Conservation (phyloP, 2,888 invertebrate genomes). For the Pollenia amentaria region DNA sequence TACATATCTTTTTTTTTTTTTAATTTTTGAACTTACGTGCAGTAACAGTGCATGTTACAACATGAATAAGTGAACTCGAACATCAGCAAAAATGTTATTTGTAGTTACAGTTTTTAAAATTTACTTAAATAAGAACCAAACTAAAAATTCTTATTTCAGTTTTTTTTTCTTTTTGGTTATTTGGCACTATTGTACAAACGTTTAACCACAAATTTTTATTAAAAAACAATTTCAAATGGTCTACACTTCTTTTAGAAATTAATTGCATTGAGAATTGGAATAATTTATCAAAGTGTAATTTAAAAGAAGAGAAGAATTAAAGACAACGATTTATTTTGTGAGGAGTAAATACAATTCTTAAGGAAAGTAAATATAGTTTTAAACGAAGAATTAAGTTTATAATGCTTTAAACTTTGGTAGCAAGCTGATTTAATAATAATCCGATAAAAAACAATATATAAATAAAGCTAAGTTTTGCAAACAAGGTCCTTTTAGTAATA, state of each 20-base stretch:
- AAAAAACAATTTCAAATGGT: conserved; percentile 15
- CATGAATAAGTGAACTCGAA: conserved; percentile 59
- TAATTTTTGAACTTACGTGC: conserved; percentile 3
- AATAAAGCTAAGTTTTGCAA: too few relatives aligned
- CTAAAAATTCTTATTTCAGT: not conserved
- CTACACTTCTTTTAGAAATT: not conserved
- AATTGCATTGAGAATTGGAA: conserved; percentile 1
- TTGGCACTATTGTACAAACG: not conserved
- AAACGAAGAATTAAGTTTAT: too few relatives aligned
- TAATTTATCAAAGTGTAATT: not conserved
- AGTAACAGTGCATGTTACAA: conserved; percentile 46
- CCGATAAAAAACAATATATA: too few relatives aligned
- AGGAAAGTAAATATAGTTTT: too few relatives aligned
- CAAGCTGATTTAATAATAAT: too few relatives aligned
- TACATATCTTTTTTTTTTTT: not conserved
- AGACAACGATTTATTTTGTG: not conserved
- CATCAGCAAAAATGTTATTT: conserved; percentile 51
- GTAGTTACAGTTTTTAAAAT: conserved; percentile 16
- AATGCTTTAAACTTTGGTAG: too few relatives aligned
- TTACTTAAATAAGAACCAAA: not conserved
- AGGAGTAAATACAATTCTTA: too few relatives aligned
- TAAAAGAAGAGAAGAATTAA: not conserved
- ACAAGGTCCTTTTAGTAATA: too few relatives aligned
- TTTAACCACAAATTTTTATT: conserved; percentile 6
- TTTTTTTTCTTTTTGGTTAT: too few relatives aligned